Conservation (phyloP, 2,113 vertebrate genomes). For the Gracilinanus agilis region DNA sequence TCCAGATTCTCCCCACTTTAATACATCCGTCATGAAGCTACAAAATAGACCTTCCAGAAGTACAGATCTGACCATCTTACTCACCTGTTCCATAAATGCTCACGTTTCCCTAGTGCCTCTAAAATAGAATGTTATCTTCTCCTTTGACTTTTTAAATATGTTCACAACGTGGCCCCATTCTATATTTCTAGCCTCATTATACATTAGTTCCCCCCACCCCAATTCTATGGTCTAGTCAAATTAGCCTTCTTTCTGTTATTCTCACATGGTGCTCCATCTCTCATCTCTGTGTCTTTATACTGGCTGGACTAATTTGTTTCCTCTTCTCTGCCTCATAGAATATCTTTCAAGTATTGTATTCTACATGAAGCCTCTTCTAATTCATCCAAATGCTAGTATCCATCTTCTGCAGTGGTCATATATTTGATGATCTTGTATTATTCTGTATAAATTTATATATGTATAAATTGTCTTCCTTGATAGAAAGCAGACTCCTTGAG, state of each 20-base stretch:
- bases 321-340: not conserved
- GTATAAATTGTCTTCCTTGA: not conserved
- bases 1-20: not conserved
- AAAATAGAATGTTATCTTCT: not conserved
- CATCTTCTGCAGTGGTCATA: not conserved
- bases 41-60: not conserved
- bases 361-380: not conserved
- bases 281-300: not conserved
- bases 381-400: not conserved
- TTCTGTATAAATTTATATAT: not conserved
- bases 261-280: not conserved
- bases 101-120: not conserved
- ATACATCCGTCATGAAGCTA: not conserved
- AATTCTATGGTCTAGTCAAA: not conserved
- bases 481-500: not conserved
- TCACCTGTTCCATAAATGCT: not conserved
- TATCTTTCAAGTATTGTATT: not conserved
- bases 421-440: not conserved
- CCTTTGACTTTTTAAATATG: not conserved
- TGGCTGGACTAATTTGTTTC: not conserved
- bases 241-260: not conserved
- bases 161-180: not conserved
- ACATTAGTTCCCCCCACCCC: not conserved
- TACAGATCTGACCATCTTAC: not conserved
- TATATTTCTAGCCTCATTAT: not conserved